phyloP scores from a whole-genome alignment of 2,113 vertebrate species.

The Stegostoma tigrinum region DNA sequence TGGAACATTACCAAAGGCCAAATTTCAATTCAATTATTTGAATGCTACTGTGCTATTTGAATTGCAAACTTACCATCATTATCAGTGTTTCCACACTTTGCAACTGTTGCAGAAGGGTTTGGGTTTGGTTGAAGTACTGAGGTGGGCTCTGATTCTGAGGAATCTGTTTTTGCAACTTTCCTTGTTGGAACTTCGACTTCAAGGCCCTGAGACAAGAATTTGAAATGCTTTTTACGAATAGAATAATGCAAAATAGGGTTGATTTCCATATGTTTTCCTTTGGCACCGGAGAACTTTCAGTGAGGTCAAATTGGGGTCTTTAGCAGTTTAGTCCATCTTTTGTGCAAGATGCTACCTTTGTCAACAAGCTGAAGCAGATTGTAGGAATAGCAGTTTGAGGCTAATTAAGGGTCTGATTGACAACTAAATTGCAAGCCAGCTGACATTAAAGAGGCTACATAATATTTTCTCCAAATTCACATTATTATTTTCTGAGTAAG shows the following conservation, averaged over 20 bases:
- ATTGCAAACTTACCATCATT: constrained; percentile 51
- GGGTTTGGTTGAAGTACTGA: constrained; percentile 74
- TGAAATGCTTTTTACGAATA: not conserved
- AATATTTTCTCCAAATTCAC: not conserved
- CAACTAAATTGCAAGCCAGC: no score
- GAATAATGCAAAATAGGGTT: not conserved
- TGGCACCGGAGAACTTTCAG: no score
- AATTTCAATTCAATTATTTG: not conserved
- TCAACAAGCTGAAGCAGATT: not conserved
- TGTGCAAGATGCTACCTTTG: not conserved
- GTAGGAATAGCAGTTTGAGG: no score
- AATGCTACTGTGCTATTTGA: not conserved
- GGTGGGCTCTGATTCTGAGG: constrained; percentile 59
- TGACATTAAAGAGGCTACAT: not conserved
- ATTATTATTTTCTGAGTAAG: no score
- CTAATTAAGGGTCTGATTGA: not conserved
- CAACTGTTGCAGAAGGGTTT: constrained; percentile 62
- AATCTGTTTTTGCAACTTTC: constrained; percentile 53
- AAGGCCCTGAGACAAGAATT: constrained; percentile 51
- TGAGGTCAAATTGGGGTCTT: not conserved
- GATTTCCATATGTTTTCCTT: not conserved
- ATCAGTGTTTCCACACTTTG: constrained; percentile 50
- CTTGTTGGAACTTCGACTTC: constrained; percentile 53
- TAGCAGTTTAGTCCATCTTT: not conserved
- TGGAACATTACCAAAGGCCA: not conserved